Evolutionary conservation across 2,888 invertebrate genomes (phyloP), one percentile per base, ranked within the genome.

Genomic region (Drepana falcataria): DNA sequence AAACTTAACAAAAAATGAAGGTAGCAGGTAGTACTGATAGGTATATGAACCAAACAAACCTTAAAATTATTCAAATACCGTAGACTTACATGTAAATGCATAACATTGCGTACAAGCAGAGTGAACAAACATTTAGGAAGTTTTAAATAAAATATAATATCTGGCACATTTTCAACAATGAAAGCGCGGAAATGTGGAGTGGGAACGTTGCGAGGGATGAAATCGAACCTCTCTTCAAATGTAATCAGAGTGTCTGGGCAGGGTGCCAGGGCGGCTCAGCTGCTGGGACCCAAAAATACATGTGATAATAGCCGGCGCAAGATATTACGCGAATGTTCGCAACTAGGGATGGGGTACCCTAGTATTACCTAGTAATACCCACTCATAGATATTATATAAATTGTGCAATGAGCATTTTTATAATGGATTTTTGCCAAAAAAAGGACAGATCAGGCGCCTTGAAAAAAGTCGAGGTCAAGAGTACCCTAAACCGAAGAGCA

Each of bases 191-290:
- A 56, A 55, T 55, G 61, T 47, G 47, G 56, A 60, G 67, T 62
- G 64, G 40, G 65, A 63, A 65, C 61, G 63, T 61, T 63, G 57
- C 60, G 21, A 63, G 60, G 59, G 63, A 73, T 68, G 74, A 66
- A 68, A 71, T 73, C 66, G 61, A 64, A 68, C 63, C 59, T 64
- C 56, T 58, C 58, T 65, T 67, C 61, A 57, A 70, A 68, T 73
- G 71, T 76, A 73, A 76, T 77, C 77, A 68, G 69, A 69, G 58
- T 62, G 48, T 53, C 41, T 56, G 70, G 76, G 77, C 75, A 62
- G 9, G 37, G 49, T 64, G 77, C 77, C 59, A 58, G 58, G 57
- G 62, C 65, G 69, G 66, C 65, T 65, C 44, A 9, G 44, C 44
- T 9, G 44, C 44, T 40, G 7, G 44, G 44, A 4, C 9, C 44